These are phyloP conservation scores for Mystacornis crossleyi DNA, from an alignment of 2,113 vertebrate species.

Conservation along the genomic window DNA sequence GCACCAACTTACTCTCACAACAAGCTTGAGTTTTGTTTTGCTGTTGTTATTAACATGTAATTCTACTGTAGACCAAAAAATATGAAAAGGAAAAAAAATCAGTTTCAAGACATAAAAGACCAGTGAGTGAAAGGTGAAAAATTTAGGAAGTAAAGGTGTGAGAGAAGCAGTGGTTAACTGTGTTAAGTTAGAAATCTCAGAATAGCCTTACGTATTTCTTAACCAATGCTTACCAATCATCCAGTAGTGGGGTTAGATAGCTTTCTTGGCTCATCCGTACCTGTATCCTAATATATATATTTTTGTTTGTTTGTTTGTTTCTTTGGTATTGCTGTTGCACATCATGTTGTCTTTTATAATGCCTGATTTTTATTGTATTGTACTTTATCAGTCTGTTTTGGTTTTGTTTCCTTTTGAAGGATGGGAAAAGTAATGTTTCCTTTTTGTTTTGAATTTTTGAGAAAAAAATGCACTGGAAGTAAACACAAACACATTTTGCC, in stretches of 20 bases:
- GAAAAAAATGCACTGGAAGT: conserved; percentile 81
- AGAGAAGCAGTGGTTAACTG: conserved; percentile 74
- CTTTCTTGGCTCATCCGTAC: conserved; percentile 73
- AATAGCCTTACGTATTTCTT: conserved; percentile 80
- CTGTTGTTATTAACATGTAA: conserved; percentile 76
- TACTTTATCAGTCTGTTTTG: conserved; percentile 68
- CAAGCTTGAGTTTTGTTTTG: conserved; percentile 62
- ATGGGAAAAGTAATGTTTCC: conserved; percentile 69
- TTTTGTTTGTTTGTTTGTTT: conserved; percentile 25
- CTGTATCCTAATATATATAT: conserved; percentile 55
- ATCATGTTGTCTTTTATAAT: conserved; percentile 77
- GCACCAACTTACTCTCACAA: conserved; percentile 71
- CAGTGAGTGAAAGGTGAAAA: conserved; percentile 72
- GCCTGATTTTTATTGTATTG: conserved; percentile 78
- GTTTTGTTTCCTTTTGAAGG: conserved; percentile 72
- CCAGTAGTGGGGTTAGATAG: conserved; percentile 69
- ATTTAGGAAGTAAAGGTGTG: conserved; percentile 52
- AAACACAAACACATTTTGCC: conserved; percentile 75
- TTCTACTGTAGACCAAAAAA: conserved; percentile 88
- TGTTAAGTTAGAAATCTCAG: conserved; percentile 75
- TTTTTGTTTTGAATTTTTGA: conserved; percentile 71
- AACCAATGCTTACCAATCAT: conserved; percentile 79
- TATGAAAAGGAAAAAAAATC: conserved; percentile 65
- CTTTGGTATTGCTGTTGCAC: conserved; percentile 79
- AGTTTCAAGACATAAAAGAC: conserved; percentile 70